Conservation (phyloP, 2,797 vertebrate species). For the Siniperca scherzeri region DNA sequence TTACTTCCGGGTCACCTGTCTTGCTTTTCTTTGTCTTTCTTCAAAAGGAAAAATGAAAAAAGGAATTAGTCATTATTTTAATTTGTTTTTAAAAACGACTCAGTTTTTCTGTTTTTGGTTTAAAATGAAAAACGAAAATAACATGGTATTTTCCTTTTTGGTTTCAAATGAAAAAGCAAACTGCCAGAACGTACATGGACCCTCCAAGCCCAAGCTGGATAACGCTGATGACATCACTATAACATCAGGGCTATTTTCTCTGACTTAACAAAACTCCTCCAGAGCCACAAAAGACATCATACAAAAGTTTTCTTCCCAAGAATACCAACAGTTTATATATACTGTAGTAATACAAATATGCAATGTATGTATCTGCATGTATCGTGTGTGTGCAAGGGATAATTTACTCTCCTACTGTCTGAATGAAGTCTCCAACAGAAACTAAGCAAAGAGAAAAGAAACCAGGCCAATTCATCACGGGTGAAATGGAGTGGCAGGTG, state of each 20-base stretch:
- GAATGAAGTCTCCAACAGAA: slow-evolving; percentile 12
- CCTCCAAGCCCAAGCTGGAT: background rate
- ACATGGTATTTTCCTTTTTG: no score
- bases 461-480: slow-evolving; percentile 60
- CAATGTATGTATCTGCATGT: background rate
- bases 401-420: background rate
- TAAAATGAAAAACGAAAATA: no score
- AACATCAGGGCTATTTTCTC: background rate
- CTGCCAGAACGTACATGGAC: background rate
- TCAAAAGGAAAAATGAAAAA: no score
- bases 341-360: background rate
- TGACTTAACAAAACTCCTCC: background rate
- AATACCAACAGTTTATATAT: background rate
- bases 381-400: background rate
- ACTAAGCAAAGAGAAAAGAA: background rate
- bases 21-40: no score
- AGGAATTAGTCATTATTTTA: no score
- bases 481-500: slow-evolving; percentile 68
- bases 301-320: background rate
- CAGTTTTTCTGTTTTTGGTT: no score
- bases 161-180: no score
- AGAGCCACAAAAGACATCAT: background rate
- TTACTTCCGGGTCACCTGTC: no score
- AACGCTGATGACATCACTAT: background rate
- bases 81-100: no score